Evolutionary conservation across 2,113 vertebrate genomes (phyloP), one percentile per base, ranked within the genome.

Genomic region (Nicator chloris): DNA sequence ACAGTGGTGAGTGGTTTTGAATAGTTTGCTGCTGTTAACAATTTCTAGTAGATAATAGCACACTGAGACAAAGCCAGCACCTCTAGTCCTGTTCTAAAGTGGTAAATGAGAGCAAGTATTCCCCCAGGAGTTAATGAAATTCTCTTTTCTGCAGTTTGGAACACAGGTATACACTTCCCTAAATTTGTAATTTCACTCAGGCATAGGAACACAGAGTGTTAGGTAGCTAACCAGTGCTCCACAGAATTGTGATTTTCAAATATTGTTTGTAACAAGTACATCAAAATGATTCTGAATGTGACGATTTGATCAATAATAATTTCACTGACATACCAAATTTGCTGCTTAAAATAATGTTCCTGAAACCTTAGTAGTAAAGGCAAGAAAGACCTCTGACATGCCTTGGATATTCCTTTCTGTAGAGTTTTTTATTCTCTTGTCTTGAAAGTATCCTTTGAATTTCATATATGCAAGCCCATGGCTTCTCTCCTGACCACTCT

Each of bases 221-320:
- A 68, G 65, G 57, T 63, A 59, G 40, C 54, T 92, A 35, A 12
- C 22, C 45, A 94, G 60, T 20, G 30, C 22, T 90, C 54, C 73
- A 68, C 26, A 76, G 4, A 82, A 94, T 17, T 42, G n/a, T 39
- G 91, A 91, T 95, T 97, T 96, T 96, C 90, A 96, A 65, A 70
- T 90, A 73, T 78, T 61, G n/a, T 76, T 77, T 91, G 70, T 71
- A 95, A 93, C 56, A 96, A 90, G 86, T 49, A 81, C 9, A 54
- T 83, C 68, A 92, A 96, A 86, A 91, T 88, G 15, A 49, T 96
- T 89, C 61, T 65, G 94, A 97, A 95, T 94, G 69, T 70, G 77
- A 95, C 30, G 35, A 27, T 86, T 94, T 80, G 81, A 94, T 79
- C 65, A 94, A 61, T 35, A 92, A 73, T 59, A 80, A 94, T 93